These are phyloP conservation scores for Troglohyphantes excavatus DNA, from an alignment of 2,888 invertebrate species.

Conservation along the genomic window DNA sequence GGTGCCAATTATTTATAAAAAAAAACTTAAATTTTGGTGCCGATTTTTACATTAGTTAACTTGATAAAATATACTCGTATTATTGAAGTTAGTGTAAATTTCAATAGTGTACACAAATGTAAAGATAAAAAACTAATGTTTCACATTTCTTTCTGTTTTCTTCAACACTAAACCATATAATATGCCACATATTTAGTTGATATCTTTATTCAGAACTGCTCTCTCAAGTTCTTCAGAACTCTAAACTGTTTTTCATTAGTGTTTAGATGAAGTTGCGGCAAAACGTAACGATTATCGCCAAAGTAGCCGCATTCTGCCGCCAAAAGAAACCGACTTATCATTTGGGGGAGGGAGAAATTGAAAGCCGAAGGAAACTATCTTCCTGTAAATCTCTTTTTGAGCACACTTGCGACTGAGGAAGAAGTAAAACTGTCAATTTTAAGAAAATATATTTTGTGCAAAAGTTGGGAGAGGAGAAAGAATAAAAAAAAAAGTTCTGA, in stretches of 20 bases:
- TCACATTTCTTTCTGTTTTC: no score
- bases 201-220: background rate
- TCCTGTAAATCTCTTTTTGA: slow-evolving; percentile 9
- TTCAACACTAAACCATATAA: no score
- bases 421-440: slow-evolving; percentile 32
- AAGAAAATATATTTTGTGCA: slow-evolving; percentile 7
- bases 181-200: no score
- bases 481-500: slow-evolving; percentile 26
- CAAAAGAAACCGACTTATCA: background rate
- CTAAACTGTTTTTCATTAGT: background rate
- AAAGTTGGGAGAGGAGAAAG: background rate
- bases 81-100: no score
- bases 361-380: slow-evolving; percentile 10
- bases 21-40: no score
- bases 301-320: background rate
- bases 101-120: no score
- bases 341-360: slow-evolving; percentile 25
- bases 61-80: no score
- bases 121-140: no score
- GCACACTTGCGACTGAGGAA: background rate
- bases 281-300: background rate
- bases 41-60: no score
- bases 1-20: no score
- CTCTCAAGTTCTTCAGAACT: background rate
- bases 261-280: background rate